Conservation (phyloP, 2,113 vertebrate species). For the Aix galericulata region DNA sequence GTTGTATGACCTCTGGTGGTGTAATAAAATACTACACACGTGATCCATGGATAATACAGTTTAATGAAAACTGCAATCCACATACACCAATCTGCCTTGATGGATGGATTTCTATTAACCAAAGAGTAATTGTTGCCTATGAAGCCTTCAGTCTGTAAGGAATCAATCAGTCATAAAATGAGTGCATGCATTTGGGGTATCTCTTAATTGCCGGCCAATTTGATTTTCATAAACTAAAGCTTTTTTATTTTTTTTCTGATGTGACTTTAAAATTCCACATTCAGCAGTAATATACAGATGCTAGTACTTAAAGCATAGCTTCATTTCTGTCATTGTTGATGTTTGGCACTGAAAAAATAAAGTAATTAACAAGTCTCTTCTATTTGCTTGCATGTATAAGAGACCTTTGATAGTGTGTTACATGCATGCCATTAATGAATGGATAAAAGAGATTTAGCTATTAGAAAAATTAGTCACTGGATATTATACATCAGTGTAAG, state of each 20-base stretch:
- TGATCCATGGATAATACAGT: background rate
- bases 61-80: background rate
- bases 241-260: background rate
- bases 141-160: background rate
- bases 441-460: background rate
- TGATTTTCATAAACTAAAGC: background rate
- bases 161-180: background rate
- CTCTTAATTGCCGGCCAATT: background rate
- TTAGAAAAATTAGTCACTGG: background rate
- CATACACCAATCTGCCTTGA: background rate
- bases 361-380: background rate
- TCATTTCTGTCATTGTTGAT: background rate
- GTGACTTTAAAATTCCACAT: background rate
- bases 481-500: background rate
- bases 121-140: background rate
- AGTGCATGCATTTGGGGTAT: background rate
- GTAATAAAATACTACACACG: slow-evolving; percentile 39
- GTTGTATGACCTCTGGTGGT: slow-evolving; percentile 71
- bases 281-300: background rate
- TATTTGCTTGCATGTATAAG: background rate
- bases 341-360: background rate
- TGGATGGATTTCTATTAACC: background rate
- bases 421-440: rapidly evolving
- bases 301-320: background rate
- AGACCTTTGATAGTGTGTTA: background rate